Evolutionary conservation across 2,797 vertebrate genomes (phyloP), one percentile per base, ranked within the genome.

Genomic region (Chaenodraco wilsoni): DNA sequence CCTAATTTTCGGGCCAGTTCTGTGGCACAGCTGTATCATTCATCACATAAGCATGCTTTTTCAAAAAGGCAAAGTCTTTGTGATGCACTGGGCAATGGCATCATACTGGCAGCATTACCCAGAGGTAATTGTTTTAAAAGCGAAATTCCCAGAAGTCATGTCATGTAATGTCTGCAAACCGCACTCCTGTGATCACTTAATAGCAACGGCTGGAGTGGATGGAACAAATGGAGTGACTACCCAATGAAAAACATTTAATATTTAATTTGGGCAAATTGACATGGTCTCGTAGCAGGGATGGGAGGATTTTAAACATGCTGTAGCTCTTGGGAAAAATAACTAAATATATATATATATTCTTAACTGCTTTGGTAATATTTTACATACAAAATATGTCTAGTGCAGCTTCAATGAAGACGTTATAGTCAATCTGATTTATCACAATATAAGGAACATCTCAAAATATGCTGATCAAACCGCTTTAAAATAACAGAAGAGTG

Each of bases 401-500:
- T 58, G 52, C 63, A 52, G 70, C 64, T 79, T 78, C 57, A 68
- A 84, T 41, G n/a, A 46, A 84, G 41, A 76, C 1, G 14, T 52
- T 74, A 52, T 1, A 72, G 72, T 68, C 61, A 58, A 51, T 67
- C 72, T 86, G 68, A 88, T 89, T 82, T 57, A 88, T 87, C 62
- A 60, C 68, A 66, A 62, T 78, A 73, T 76, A 56, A 75, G 76
- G 54, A 33, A 48, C 23, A 63, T 72, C 46, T 73, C 67, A 61
- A 79, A 84, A 77, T 75, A 68, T 84, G 85, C 85, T 88, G 87
- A 91, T 85, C 73, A 76, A 80, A 76, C 67, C 1, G 3, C 72
- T 81, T 70, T 56, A 33, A 60, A 68, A 62, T 51, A 82, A 79
- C 69, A 64, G 49, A 59, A 44, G 65, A 49, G 56, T 81, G 87